Percentiles rank a stretch among this genome's conserved stretches.
phyloP scores from a whole-genome alignment of 92 coral and sea anemone species.

The Porites evermanni region DNA sequence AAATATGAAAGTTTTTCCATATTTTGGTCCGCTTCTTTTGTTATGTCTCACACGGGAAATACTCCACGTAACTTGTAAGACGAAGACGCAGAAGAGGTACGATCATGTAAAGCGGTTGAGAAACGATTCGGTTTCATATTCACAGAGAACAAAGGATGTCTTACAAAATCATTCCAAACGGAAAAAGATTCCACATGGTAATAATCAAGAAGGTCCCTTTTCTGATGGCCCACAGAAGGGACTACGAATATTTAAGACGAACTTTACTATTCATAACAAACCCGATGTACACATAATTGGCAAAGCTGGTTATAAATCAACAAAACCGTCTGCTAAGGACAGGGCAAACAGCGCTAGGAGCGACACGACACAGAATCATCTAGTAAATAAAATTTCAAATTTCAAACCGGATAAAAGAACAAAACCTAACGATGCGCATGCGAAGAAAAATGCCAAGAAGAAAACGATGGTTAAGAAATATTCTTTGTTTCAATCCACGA shows the following conservation, averaged over 20 bases:
- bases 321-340: not conserved
- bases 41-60: conserved; percentile 17
- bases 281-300: not conserved
- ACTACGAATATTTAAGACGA: not conserved
- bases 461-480: conserved; percentile 41
- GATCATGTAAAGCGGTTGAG: not conserved
- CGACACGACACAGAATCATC: not conserved
- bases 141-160: not conserved
- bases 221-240: not conserved
- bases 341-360: not conserved
- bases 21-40: conserved; percentile 43
- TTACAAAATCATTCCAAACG: not conserved
- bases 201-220: not conserved
- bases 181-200: not conserved
- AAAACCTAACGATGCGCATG: not conserved
- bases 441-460: conserved; percentile 12
- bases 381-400: conserved; percentile 14
- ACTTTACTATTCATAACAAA: not conserved
- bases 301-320: conserved; percentile 2
- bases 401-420: not conserved
- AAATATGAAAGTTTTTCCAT: conserved; percentile 64
- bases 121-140: not conserved
- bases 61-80: not conserved
- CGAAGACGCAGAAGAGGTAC: not conserved
- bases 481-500: conserved; percentile 24